Evolutionary conservation across 2,113 vertebrate species (phyloP).

Genomic region (Hypomesus transpacificus): DNA sequence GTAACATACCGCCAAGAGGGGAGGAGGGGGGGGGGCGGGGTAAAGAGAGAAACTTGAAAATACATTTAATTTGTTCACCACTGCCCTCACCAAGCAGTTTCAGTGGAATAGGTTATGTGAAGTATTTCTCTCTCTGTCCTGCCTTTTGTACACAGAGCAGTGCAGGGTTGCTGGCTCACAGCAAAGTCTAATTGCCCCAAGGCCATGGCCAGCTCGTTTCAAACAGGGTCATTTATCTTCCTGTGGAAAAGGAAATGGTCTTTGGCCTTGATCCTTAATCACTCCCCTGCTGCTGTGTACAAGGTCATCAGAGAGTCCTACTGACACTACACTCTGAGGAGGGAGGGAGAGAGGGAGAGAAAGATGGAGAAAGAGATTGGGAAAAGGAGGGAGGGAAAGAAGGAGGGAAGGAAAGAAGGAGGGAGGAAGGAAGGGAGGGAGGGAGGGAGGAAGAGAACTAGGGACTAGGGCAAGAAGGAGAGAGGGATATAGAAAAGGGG

Average conservation of each 20-base stretch:
- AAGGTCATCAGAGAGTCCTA: constrained; percentile 70
- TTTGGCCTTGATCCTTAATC: constrained; percentile 73
- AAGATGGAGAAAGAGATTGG: background rate
- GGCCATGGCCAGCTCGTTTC: constrained; percentile 69
- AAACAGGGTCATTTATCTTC: constrained; percentile 73
- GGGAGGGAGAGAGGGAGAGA: background rate
- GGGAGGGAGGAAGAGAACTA: constrained; percentile 39
- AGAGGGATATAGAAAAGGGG: background rate
- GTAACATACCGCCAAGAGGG: background rate
- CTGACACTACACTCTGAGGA: constrained; percentile 46
- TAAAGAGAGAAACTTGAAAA: constrained; percentile 31
- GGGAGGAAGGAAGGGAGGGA: constrained; percentile 26
- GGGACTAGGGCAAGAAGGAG: background rate
- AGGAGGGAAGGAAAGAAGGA: constrained; percentile 28
- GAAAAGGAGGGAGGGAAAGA: background rate
- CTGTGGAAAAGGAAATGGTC: constrained; percentile 68
- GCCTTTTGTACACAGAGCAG: constrained; percentile 49
- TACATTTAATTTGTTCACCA: constrained; percentile 52
- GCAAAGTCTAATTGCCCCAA: constrained; percentile 69
- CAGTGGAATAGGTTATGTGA: constrained; percentile 48
- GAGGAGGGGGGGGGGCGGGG: background rate
- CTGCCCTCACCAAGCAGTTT: constrained; percentile 38
- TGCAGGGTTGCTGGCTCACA: constrained; percentile 56
- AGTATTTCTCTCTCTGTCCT: constrained; percentile 60
- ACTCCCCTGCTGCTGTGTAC: constrained; percentile 63